phyloP scores from a whole-genome alignment of 2,797 vertebrate species.

The Tadarida brasiliensis region DNA sequence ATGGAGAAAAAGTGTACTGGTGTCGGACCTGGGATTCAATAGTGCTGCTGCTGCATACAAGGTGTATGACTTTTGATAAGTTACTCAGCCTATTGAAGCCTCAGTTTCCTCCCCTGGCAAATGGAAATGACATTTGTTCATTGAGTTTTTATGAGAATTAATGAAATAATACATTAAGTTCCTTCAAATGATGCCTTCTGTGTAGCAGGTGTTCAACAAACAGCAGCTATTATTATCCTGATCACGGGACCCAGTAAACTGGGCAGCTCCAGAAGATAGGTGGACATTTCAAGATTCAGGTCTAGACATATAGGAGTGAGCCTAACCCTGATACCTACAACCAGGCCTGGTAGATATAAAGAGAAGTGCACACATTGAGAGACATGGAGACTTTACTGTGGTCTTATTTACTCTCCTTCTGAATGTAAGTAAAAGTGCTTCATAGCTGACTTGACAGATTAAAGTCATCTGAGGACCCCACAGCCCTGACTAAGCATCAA shows the following conservation, averaged over 20 bases:
- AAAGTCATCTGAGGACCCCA: slow-evolving; percentile 12
- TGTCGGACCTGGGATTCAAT: background rate
- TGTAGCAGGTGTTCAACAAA: background rate
- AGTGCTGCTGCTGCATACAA: background rate
- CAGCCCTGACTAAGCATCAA: background rate
- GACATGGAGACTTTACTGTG: background rate
- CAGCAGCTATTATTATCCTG: background rate
- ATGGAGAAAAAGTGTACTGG: background rate
- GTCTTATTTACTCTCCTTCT: background rate
- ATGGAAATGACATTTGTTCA: background rate
- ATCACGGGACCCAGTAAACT: background rate
- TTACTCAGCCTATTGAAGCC: background rate
- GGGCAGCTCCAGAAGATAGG: background rate
- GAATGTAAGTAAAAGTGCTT: background rate
- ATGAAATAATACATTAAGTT: background rate
- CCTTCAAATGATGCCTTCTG: background rate
- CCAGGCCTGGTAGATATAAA: background rate
- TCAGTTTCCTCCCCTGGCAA: background rate
- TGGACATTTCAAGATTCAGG: background rate
- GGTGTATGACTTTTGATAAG: background rate
- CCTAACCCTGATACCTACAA: background rate
- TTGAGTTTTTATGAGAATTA: background rate
- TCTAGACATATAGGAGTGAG: background rate
- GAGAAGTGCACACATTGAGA: background rate
- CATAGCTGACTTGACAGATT: background rate